A percentile compares a stretch with the other conserved stretches of the same genome.
Conservation (phyloP, 2,888 invertebrate genomes). For the Cepaea hortensis region DNA sequence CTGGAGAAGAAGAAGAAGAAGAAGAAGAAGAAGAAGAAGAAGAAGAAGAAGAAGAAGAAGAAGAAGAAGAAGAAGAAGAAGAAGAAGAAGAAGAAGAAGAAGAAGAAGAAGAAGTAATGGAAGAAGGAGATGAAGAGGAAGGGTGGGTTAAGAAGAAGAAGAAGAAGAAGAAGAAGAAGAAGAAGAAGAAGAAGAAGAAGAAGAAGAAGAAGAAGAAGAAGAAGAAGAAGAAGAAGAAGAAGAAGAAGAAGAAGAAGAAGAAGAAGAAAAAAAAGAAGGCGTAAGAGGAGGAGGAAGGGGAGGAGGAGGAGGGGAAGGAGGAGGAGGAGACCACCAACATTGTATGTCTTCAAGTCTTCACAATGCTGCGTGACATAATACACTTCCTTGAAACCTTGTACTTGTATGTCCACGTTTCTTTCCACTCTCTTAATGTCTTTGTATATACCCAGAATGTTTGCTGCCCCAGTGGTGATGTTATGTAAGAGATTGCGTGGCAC, state of each 20-base stretch:
- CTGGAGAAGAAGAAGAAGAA: neutral
- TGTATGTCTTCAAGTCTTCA: too few species aligned
- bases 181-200: too few species aligned
- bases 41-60: slow-evolving; percentile 7
- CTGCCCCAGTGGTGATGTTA: too few species aligned
- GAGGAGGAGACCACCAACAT: neutral
- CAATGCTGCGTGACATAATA: too few species aligned
- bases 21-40: neutral
- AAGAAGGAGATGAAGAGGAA: neutral
- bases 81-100: slow-evolving; percentile 7
- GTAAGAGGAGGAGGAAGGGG: neutral
- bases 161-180: too few species aligned
- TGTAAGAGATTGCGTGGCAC: too few species aligned
- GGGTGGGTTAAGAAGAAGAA: neutral
- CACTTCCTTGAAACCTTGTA: too few species aligned
- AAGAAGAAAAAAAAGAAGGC: neutral
- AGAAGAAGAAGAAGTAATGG: neutral
- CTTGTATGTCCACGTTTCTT: too few species aligned
- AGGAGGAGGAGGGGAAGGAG: too few species aligned
- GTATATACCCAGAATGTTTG: too few species aligned
- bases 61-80: slow-evolving; percentile 7
- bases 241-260: neutral
- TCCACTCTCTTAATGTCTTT: too few species aligned
- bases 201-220: neutral
- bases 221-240: neutral